Conservation (phyloP, 2,797 vertebrate species). For the Melopsittacus undulatus region DNA sequence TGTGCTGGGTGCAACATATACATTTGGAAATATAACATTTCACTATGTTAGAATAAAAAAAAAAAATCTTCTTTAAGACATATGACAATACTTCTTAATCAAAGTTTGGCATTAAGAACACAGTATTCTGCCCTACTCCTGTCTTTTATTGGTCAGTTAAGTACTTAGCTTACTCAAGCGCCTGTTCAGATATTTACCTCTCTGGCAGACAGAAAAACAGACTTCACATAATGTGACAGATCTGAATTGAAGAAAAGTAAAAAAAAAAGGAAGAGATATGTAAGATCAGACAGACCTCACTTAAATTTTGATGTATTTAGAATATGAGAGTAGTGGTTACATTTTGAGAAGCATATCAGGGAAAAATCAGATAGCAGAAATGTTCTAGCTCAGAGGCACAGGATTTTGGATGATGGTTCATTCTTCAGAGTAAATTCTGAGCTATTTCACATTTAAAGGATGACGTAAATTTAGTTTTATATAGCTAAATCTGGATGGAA, state of each 20-base stretch:
- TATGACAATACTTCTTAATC: background rate
- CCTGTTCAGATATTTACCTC: background rate
- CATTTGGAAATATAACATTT: background rate
- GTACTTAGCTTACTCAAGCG: background rate
- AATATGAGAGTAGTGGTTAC: background rate
- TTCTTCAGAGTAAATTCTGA: background rate
- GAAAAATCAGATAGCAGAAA: background rate
- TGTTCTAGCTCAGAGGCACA: background rate
- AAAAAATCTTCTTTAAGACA: background rate
- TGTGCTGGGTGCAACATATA: too few species aligned
- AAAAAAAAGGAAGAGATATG: background rate
- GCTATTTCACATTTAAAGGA: background rate
- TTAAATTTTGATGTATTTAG: background rate
- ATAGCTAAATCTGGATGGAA: background rate
- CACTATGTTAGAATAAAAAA: background rate
- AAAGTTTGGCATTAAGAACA: background rate
- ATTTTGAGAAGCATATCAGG: background rate
- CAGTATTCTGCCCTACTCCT: background rate
- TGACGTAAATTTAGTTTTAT: background rate
- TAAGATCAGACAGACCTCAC: background rate
- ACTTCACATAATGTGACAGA: background rate
- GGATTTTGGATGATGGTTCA: background rate
- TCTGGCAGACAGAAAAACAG: background rate
- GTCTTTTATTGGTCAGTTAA: background rate
- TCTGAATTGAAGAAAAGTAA: background rate